Percentiles rank a stretch among this genome's conserved stretches.
Conservation (phyloP, 1,140 invertebrate species). For the Euwallacea fornicatus region DNA sequence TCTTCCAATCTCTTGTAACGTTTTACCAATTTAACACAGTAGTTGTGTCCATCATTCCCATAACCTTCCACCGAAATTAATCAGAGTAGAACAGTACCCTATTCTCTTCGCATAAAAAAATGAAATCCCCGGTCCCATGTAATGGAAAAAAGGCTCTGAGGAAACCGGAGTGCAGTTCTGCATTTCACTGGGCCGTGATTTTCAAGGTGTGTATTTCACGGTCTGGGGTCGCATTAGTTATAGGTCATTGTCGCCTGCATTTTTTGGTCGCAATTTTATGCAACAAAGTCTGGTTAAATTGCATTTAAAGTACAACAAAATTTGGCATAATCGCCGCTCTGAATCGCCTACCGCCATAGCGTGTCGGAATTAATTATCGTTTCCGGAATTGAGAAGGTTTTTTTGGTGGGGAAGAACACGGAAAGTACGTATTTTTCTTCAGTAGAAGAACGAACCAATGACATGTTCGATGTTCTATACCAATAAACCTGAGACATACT, state of each 20-base stretch:
- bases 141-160: background rate
- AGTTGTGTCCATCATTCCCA: background rate
- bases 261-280: constrained; percentile 49
- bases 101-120: background rate
- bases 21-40: no score
- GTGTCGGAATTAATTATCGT: constrained; percentile 16
- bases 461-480: no score
- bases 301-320: constrained; percentile 48
- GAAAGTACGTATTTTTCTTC: no score
- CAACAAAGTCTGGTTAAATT: constrained; percentile 49
- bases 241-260: constrained; percentile 46
- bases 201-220: constrained; percentile 44
- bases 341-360: background rate
- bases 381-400: constrained; percentile 21
- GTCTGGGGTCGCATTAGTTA: constrained; percentile 44
- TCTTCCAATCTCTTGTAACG: no score
- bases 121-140: constrained; percentile 3
- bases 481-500: no score
- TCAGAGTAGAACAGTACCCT: background rate
- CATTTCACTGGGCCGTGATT: constrained; percentile 8
- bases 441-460: no score
- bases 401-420: background rate
- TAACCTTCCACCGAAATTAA: background rate
- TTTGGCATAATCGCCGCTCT: constrained; percentile 44
- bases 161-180: background rate